Evolutionary conservation across 2,797 vertebrate species (phyloP).

Genomic region (Capromys pilorides): DNA sequence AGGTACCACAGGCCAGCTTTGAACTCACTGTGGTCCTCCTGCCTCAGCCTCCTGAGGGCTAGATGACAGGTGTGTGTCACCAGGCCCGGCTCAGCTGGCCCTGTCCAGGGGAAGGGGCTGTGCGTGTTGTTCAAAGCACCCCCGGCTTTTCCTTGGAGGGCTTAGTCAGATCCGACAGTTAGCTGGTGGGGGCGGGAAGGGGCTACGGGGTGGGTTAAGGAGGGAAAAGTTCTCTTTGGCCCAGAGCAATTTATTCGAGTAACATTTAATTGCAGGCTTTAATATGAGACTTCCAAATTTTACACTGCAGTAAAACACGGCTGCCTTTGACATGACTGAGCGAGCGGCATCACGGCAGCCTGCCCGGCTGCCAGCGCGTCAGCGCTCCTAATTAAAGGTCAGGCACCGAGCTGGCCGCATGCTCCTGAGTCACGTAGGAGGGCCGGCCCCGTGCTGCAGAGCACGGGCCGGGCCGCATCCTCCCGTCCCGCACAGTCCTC

Average conservation of each 20-base stretch:
- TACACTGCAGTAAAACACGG: constrained; percentile 71
- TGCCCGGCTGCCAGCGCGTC: constrained; percentile 57
- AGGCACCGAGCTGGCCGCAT: not conserved
- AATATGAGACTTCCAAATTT: constrained; percentile 77
- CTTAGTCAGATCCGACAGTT: not conserved
- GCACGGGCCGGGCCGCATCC: not conserved
- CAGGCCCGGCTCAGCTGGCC: not conserved
- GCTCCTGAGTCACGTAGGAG: constrained; percentile 60
- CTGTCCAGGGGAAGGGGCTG: not conserved
- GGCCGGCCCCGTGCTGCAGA: constrained; percentile 35
- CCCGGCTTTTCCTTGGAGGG: not conserved
- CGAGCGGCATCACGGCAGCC: not conserved
- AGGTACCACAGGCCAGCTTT: not conserved
- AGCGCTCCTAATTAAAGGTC: constrained; percentile 75
- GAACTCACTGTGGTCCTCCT: not conserved
- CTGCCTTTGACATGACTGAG: constrained; percentile 76
- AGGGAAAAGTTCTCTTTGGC: constrained; percentile 73
- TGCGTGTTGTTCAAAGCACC: not conserved
- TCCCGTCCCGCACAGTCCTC: not conserved
- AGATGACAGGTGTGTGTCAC: not conserved
- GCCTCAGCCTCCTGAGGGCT: not conserved
- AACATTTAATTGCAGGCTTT: constrained; percentile 68
- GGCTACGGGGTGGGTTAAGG: not conserved
- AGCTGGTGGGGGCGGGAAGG: not conserved
- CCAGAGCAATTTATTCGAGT: constrained; percentile 74